Evolutionary conservation across 1,140 invertebrate species (phyloP), one percentile per base, ranked within the genome.

Genomic region (Drosophila kepulauana): DNA sequence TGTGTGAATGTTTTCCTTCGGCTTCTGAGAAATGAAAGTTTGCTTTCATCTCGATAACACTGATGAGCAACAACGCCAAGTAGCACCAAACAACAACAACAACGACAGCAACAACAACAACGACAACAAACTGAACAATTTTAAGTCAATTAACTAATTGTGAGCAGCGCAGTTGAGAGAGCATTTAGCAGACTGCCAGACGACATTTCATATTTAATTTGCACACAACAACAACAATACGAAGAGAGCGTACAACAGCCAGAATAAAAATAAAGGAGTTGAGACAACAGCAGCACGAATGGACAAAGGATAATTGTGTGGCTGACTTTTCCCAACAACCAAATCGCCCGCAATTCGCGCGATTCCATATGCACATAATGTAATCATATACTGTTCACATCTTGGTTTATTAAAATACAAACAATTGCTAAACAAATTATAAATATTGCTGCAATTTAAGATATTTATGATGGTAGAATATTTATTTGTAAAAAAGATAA

Each of bases 121-220:
- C 38, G 61, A 41, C 54, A 71, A 48, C 66, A 51, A 51, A 46
- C 51, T 57, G 15, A 70, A 74, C 63, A 77, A 61, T 75, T 78
- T 70, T 58, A 75, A 71, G 72, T 75, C 62, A 78, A 78, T 75
- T 78, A 78, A 78, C 72, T 78, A 78, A 78, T 78, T 78, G 76
- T 57, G 25, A 70, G 41, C 43, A 13, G 35, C 5, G 11, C 11
- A 2, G 57, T 30, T 51, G 45, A 41, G 45, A 41, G 8, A 51
- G 45, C 33, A 57, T 46, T 41, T 43, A 11, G 25, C 8, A 16
- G 15, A 52, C 33, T 57, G 8, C 11, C 54, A 54, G 57, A 30
- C 49, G 57, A 69, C 65, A 74, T 68, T 68, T 74, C 65, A 74
- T 56, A 74, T 74, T 74, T 61, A 54, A 74, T 74, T 74, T 61